Conservation (phyloP, 2,888 invertebrate genomes). For the Prostheceraeus crozeri region DNA sequence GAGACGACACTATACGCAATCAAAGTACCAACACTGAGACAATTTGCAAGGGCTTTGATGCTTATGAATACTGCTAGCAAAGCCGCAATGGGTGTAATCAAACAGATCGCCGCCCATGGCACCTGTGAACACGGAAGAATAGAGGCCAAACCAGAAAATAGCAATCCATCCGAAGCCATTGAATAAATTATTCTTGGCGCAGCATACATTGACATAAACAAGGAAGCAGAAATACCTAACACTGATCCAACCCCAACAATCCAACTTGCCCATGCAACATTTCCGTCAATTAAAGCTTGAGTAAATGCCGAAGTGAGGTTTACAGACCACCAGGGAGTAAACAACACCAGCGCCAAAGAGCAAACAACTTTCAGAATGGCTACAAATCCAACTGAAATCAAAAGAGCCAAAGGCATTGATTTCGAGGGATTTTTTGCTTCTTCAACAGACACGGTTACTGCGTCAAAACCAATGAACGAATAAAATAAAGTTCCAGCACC, state of each 20-base stretch:
- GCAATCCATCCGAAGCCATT: constrained; percentile 78
- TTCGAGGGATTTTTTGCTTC: constrained; percentile 54
- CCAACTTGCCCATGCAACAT: constrained; percentile 50
- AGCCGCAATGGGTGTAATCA: constrained; percentile 49
- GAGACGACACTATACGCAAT: constrained; percentile 83
- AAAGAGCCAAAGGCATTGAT: constrained; percentile 55
- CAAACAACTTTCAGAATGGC: constrained; percentile 29
- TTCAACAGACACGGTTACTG: constrained; percentile 56
- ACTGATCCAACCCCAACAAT: constrained; percentile 51
- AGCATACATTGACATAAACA: constrained; percentile 74
- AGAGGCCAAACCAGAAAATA: constrained; percentile 67
- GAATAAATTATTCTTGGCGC: constrained; percentile 78
- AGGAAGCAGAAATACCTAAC: constrained; percentile 51
- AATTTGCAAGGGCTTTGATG: constrained; percentile 78
- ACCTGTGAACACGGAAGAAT: constrained; percentile 70
- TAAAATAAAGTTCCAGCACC: constrained; percentile 58
- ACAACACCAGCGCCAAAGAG: constrained; percentile 23
- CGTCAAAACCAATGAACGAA: constrained; percentile 58
- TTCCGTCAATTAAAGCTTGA: constrained; percentile 47
- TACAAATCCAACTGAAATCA: constrained; percentile 31
- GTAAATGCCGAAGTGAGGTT: constrained; percentile 50
- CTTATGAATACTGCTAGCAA: constrained; percentile 76
- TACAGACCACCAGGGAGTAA: constrained; percentile 41
- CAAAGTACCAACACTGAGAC: constrained; percentile 73
- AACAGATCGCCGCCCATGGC: constrained; percentile 49